Base-by-base conservation (phyloP, 2,888 invertebrate genomes). In the Limenitis camilla region DNA sequence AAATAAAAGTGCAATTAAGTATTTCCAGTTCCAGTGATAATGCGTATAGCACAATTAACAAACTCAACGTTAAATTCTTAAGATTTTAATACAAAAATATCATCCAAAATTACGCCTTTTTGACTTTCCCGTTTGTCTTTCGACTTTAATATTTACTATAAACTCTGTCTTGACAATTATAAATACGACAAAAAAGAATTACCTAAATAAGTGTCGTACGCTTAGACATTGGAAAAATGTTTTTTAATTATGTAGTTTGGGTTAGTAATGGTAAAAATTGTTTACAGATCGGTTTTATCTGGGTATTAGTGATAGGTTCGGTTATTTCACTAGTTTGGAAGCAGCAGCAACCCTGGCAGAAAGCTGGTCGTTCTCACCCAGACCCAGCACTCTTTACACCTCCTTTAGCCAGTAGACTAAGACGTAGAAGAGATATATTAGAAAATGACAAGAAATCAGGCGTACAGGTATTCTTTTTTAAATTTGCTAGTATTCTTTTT, bases 351-450 rank as follows among this genome's bases (percentile, higher is more conserved):
- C 82, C 84, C 2, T 85, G 86, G 86, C 67, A 81, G 60, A 64
- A 64, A 5, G 69, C 63, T 5, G 83, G 83, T 0, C 61, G 52
- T 0, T 11, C 62, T 0, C 70, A 73, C 32, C 85, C 86, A 5
- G 76, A 86, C 66, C 85, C 86, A 0, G 77, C 76, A 8, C 72
- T 86, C 31, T 86, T 86, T 63, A 84, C 82, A 0, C 86, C 86
- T 0, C 81, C 78, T 2, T 66, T 86, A 11, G 85, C 86, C 1
- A 66, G 53, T 1, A 58, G 66, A 32, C 62, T 86, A 2, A 60
- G 72, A 38, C 61, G 61, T 0, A 68, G 56, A 19, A 19, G 19
- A 19, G 19, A 19, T 19, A 2, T 19, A 19, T 19, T 19, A 19
- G 19, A 19, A 11, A 61, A 65, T 11, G 64, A 62, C 4, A 67